These are phyloP conservation scores for Eilema caniola DNA, from an alignment of 2,888 invertebrate species.

Conservation along the genomic window DNA sequence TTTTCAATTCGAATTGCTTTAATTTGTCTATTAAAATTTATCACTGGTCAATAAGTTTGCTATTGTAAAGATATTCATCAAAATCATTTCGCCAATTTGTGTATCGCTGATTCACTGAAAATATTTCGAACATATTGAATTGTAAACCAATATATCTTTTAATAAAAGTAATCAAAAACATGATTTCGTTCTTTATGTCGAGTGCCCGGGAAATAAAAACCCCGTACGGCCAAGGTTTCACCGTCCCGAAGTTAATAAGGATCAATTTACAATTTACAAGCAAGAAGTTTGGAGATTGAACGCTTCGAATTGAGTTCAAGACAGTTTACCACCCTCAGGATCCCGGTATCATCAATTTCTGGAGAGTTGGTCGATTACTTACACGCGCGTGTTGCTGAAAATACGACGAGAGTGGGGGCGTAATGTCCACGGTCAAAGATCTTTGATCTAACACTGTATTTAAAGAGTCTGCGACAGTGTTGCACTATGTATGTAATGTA, in stretches of 20 bases:
- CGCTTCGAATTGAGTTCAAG: constrained; percentile 45
- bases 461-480: constrained; percentile 24
- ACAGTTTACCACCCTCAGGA: constrained; percentile 43
- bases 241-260: constrained; percentile 43
- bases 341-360: constrained; percentile 30
- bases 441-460: constrained; percentile 28
- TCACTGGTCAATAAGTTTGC: no score
- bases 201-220: constrained; percentile 22
- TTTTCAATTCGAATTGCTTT: no score
- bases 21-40: no score
- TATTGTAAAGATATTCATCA: no score
- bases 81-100: background rate
- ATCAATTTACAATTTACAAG: constrained; percentile 41
- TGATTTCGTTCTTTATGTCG: background rate
- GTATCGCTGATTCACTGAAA: background rate
- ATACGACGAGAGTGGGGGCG: constrained; percentile 30
- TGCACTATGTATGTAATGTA: background rate
- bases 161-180: constrained; percentile 3
- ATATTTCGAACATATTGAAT: background rate
- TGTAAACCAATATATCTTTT: background rate
- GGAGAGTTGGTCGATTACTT: constrained; percentile 44
- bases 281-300: constrained; percentile 42
- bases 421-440: constrained; percentile 32
- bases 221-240: constrained; percentile 30
- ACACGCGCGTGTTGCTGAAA: constrained; percentile 43